Evolutionary conservation across 2,113 vertebrate species (phyloP).

Genomic region (Macquaria australasica): DNA sequence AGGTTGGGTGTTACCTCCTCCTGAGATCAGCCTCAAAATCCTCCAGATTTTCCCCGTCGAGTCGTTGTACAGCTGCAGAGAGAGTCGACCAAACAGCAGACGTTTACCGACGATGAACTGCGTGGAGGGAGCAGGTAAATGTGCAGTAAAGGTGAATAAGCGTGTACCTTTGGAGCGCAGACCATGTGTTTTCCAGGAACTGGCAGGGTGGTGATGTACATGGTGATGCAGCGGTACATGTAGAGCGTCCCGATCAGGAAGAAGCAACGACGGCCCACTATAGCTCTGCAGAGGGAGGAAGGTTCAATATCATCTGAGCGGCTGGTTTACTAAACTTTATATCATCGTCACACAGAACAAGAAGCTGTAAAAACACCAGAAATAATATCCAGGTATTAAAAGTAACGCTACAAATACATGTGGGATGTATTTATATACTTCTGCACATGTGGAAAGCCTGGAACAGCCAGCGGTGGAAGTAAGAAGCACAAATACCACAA

Average conservation of each 20-base stretch:
- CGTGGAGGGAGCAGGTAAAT: rapidly evolving
- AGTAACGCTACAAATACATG: too few species aligned
- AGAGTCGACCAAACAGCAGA: neutral
- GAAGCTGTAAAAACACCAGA: too few species aligned
- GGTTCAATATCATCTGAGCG: too few species aligned
- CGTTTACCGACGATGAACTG: neutral
- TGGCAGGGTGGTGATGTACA: slow-evolving; percentile 97
- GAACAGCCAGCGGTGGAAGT: too few species aligned
- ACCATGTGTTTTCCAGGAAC: slow-evolving; percentile 97
- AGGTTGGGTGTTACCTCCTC: slow-evolving; percentile 68
- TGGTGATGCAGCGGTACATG: slow-evolving; percentile 96
- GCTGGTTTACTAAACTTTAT: too few species aligned
- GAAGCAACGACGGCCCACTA: slow-evolving; percentile 94
- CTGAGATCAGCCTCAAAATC: slow-evolving; percentile 75
- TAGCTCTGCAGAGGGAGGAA: slow-evolving; percentile 83
- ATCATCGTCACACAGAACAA: too few species aligned
- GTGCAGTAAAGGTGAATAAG: neutral
- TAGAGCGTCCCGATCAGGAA: slow-evolving; percentile 97
- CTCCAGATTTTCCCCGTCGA: slow-evolving; percentile 77
- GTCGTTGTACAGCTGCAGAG: slow-evolving; percentile 73
- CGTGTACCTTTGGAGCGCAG: slow-evolving; percentile 89
- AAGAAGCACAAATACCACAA: too few species aligned
- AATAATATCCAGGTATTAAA: too few species aligned
- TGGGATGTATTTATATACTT: too few species aligned
- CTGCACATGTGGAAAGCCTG: too few species aligned